These are phyloP conservation scores for Coleophora flavipennella DNA, from an alignment of 2,888 invertebrate species.

Conservation along the genomic window DNA sequence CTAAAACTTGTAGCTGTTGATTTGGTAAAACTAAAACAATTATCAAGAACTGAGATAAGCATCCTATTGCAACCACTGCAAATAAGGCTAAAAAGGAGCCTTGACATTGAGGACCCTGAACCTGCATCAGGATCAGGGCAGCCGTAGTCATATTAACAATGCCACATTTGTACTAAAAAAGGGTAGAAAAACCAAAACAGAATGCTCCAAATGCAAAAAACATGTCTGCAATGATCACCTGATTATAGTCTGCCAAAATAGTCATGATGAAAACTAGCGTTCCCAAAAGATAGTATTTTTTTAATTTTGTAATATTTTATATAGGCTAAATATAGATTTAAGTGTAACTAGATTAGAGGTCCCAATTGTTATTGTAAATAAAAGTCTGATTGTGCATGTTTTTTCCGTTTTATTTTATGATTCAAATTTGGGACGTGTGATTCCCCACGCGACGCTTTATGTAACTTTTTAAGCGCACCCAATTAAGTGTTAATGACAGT, in stretches of 20 bases:
- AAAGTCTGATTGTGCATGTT: constrained; percentile 4
- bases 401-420: constrained; percentile 1
- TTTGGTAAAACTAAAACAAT: constrained; percentile 7
- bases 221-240: constrained; percentile 10
- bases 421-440: background rate
- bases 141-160: constrained; percentile 1
- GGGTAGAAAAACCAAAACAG: constrained; percentile 10
- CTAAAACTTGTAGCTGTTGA: constrained; percentile 6
- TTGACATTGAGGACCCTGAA: constrained; percentile 4
- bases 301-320: background rate
- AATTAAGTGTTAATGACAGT: background rate
- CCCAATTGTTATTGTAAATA: background rate
- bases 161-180: background rate
- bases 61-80: constrained; percentile 4
- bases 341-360: background rate
- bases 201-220: constrained; percentile 8
- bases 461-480: background rate
- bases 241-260: constrained; percentile 6
- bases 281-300: background rate
- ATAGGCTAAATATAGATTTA: background rate
- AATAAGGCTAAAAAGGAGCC: constrained; percentile 6
- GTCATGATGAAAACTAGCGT: constrained; percentile 1
- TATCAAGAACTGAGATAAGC: constrained; percentile 4
- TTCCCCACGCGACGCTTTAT: background rate
- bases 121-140: constrained; percentile 1